Conservation (phyloP, 2,797 vertebrate species). For the Leucoraja ocellata region DNA sequence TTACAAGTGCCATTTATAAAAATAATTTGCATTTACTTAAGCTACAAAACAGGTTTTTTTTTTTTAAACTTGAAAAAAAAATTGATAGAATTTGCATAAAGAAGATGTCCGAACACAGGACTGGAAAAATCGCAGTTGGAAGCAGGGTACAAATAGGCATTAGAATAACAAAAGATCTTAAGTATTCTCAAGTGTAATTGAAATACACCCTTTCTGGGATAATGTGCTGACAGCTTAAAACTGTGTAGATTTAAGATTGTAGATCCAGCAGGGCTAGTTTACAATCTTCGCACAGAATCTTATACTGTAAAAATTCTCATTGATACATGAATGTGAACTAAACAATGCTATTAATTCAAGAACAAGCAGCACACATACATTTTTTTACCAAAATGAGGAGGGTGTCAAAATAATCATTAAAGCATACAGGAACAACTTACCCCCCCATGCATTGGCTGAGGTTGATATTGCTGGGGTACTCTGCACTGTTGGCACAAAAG, state of each 20-base stretch:
- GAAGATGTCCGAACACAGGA: not conserved
- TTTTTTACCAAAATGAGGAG: not conserved
- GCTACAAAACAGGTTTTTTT: not conserved
- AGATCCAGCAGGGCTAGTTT: no score
- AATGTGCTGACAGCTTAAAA: not conserved
- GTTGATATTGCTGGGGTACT: slow-evolving; percentile 71
- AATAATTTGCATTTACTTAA: not conserved
- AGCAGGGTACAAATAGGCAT: not conserved
- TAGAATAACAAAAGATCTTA: not conserved
- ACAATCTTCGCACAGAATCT: no score
- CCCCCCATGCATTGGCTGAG: slow-evolving; percentile 75
- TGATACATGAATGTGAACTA: not conserved
- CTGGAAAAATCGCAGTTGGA: not conserved
- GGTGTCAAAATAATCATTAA: not conserved
- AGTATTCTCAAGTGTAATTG: no score
- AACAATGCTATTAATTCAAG: not conserved
- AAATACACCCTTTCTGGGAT: not conserved
- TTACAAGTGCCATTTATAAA: not conserved
- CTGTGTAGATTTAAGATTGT: not conserved
- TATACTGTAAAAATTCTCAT: not conserved
- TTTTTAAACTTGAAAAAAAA: not conserved
- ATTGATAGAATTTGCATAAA: not conserved
- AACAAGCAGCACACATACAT: not conserved
- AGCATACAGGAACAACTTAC: slow-evolving; percentile 53
- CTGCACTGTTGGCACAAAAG: slow-evolving; percentile 77